A percentile compares a stretch with the other conserved stretches of the same genome.
Conservation (phyloP, 2,113 vertebrate genomes). For the Baryphthengus martii region DNA sequence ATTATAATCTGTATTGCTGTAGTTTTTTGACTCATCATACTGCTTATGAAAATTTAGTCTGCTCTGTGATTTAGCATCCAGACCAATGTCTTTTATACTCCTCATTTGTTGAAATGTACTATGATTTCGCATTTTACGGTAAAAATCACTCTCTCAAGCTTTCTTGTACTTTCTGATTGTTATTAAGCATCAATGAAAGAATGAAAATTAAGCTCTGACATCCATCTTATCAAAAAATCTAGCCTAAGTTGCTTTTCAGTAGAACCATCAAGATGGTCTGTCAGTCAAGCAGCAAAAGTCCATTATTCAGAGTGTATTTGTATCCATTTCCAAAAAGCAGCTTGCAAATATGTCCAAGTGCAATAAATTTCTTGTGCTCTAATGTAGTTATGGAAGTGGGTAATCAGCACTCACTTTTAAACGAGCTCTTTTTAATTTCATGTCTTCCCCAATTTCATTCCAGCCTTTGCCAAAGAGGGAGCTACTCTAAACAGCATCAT, state of each 20-base stretch:
- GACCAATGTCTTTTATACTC: not conserved
- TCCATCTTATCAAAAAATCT: not conserved
- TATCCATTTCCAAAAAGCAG: constrained; percentile 18
- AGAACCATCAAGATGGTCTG: not conserved
- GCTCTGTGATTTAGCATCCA: not conserved
- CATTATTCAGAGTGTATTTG: not conserved
- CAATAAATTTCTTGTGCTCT: constrained; percentile 4
- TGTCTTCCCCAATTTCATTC: not conserved
- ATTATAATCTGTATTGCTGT: not conserved
- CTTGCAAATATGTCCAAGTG: constrained; percentile 1
- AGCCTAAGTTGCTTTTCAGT: not conserved
- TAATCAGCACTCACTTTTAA: not conserved
- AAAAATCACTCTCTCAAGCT: not conserved
- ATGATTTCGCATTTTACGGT: not conserved
- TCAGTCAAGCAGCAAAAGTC: not conserved
- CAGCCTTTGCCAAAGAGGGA: constrained; percentile 16
- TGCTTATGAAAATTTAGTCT: not conserved
- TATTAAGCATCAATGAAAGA: not conserved
- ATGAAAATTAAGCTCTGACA: not conserved
- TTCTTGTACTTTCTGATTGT: not conserved
- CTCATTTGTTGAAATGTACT: not conserved
- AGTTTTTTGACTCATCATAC: not conserved
- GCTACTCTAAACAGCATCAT: not conserved
- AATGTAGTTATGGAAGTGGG: constrained; percentile 4
- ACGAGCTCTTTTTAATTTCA: not conserved